Base-by-base conservation (phyloP, 2,797 vertebrate species). In the Neosilurus hyrtlii region DNA sequence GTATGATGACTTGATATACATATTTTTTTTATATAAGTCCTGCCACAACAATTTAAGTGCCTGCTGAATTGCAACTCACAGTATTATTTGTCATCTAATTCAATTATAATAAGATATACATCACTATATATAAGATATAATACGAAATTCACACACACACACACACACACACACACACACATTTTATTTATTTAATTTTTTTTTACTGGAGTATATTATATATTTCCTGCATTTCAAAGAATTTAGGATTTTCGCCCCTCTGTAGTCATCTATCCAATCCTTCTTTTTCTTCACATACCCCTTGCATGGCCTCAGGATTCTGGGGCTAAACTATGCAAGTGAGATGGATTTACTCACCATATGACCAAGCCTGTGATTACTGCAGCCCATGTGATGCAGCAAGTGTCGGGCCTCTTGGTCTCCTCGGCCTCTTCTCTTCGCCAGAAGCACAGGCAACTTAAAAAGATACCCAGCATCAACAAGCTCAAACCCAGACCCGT, bases 301-400 rank as follows among this genome's bases (percentile, higher is more conserved):
- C 35, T n/a, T 56, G 49, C 61, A 26, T 73, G 82, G 68, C 76
- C 82, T 54, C 82, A 26, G 26, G 30, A 56, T 15, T 24, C 24
- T 72, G 20, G n/a, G 67, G 59, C 14, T 79, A 72, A 62, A 59
- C 56, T 72, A 30, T 56, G 59, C 79, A 79, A 83, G n/a, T 30
- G 61, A 79, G 62, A 24, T 24, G 70, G 72, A 59, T 76, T 80
- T 26, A 93, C 97, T 96, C 90, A 99, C 98, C 98, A 99, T 92
- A 97, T 95, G 86, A 97, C 3, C 54, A 99, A 95, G 51, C 96
- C 96, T 0, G 96, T 94, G 43, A 93, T 88, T 86, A 96, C 93
- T 0, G 96, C 95, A 0, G 92, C 93, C 96, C 96, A 98, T 83
- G 95, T 97, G 91, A 96, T 74, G 0, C 96, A 97, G 89, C 96